Percentiles rank a stretch among this genome's conserved stretches.
Conservation (phyloP, 2,888 invertebrate species). For the Tipula vernalis region DNA sequence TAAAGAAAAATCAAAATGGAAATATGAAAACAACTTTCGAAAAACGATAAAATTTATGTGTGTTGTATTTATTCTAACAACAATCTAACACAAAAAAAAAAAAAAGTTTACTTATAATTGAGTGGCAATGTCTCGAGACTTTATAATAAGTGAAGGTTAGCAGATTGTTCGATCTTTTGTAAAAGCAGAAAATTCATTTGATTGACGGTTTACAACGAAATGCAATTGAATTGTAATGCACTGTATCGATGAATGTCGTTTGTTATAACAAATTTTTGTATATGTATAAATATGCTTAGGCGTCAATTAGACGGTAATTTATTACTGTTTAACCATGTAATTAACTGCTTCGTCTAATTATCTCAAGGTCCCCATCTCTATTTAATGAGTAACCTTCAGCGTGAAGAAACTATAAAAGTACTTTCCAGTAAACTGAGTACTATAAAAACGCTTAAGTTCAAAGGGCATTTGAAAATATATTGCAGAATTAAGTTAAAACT, state of each 20-base stretch:
- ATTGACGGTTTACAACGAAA: background rate
- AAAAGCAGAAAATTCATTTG: background rate
- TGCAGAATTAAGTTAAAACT: too few species aligned
- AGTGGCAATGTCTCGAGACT: background rate
- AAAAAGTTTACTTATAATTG: background rate
- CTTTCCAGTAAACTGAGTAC: too few species aligned
- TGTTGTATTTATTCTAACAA: background rate
- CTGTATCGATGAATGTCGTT: background rate
- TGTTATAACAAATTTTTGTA: background rate
- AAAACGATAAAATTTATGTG: background rate
- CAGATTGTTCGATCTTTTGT: background rate
- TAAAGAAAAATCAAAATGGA: background rate
- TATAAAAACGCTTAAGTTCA: too few species aligned
- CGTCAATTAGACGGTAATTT: background rate
- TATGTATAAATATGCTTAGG: background rate
- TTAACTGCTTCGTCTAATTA: background rate
- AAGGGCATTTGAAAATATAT: too few species aligned
- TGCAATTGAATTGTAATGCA: background rate
- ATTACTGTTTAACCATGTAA: background rate
- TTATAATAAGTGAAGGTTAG: background rate
- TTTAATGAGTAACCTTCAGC: too few species aligned
- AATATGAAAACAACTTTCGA: conserved; percentile 4
- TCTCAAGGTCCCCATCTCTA: background rate
- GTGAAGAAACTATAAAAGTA: too few species aligned
- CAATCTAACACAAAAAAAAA: background rate